phyloP scores from a whole-genome alignment of 2,113 vertebrate species.

The Capreolus pygargus region DNA sequence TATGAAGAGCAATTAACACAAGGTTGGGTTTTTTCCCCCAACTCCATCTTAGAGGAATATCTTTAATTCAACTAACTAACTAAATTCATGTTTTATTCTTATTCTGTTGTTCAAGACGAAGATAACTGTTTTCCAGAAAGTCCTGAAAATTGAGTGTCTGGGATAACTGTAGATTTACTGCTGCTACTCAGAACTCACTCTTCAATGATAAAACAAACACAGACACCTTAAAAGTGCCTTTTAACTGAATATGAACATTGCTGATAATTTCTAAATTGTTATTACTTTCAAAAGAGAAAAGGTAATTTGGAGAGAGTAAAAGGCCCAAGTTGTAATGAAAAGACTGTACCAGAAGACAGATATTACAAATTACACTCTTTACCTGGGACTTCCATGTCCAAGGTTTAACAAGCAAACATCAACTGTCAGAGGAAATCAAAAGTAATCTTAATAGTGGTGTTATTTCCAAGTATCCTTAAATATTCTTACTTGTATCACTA shows the following conservation, averaged over 20 bases:
- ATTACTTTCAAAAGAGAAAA: constrained; percentile 29
- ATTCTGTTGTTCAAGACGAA: not conserved
- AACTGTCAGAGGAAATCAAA: not conserved
- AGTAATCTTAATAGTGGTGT: not conserved
- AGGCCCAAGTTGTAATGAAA: not conserved
- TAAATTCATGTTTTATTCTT: not conserved
- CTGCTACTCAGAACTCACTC: constrained; percentile 1
- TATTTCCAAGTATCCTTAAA: constrained; percentile 20
- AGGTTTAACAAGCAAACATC: constrained; percentile 30
- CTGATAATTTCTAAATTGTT: not conserved
- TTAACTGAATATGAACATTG: not conserved
- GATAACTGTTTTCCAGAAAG: not conserved
- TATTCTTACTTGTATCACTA: constrained; percentile 20
- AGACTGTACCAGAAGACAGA: not conserved
- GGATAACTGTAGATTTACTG: not conserved
- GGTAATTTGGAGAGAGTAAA: not conserved
- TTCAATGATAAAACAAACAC: not conserved
- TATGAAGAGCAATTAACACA: constrained; percentile 10
- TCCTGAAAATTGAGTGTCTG: not conserved
- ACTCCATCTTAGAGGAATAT: not conserved
- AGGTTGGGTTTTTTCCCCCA: not conserved
- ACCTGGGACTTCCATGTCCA: not conserved
- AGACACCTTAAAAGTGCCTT: not conserved
- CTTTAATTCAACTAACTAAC: not conserved
- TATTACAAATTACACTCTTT: not conserved